These are phyloP conservation scores for Silurus asotus DNA, from an alignment of 2,113 vertebrate genomes.

Conservation along the genomic window DNA sequence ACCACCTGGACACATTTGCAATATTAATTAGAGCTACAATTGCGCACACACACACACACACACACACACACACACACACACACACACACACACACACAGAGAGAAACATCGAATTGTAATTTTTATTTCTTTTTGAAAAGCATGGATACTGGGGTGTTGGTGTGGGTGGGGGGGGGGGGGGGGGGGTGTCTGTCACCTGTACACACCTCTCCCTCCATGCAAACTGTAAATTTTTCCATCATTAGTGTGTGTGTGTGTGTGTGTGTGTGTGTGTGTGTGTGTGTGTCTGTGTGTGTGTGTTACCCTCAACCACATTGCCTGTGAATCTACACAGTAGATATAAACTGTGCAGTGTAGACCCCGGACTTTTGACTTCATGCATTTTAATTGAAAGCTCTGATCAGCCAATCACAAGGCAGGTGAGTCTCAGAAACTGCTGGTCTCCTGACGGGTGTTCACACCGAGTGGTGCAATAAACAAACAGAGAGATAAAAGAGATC, in stretches of 20 bases:
- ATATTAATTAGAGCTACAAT: conserved; percentile 50
- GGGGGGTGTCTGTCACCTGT: background rate
- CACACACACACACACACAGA: too few species aligned
- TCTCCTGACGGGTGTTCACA: too few species aligned
- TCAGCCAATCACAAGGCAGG: too few species aligned
- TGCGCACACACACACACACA: conserved; percentile 34
- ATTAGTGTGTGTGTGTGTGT: background rate
- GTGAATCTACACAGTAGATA: background rate
- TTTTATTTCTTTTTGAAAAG: too few species aligned
- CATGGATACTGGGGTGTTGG: too few species aligned
- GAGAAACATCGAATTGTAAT: too few species aligned
- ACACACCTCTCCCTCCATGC: background rate
- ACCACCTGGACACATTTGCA: conserved; percentile 67
- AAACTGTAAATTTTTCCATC: background rate
- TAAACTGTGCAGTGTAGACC: too few species aligned
- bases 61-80: conserved; percentile 26
- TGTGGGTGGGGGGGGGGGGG: too few species aligned
- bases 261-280: background rate
- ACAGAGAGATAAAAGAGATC: too few species aligned
- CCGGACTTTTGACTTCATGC: background rate
- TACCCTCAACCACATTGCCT: background rate
- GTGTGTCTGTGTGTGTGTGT: background rate
- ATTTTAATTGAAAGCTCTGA: background rate
- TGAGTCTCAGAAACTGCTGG: too few species aligned
- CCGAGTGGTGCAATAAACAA: too few species aligned